phyloP scores from a whole-genome alignment of 2,888 invertebrate genomes.

The Agonopterix alstromeriana region DNA sequence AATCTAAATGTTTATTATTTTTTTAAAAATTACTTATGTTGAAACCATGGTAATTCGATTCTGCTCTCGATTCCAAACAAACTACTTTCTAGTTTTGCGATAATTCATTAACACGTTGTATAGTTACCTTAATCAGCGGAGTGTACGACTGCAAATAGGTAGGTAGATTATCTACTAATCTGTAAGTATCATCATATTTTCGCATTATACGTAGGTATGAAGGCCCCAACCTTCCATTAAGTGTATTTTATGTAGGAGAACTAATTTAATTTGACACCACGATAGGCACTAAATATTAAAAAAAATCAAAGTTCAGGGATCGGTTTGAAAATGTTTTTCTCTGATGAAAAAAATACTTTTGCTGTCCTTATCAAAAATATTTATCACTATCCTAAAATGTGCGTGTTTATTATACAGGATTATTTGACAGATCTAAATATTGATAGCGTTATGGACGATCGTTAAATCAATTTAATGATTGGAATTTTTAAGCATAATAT shows the following conservation, averaged over 20 bases:
- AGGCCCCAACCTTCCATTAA: neutral
- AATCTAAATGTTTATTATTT: too few relatives aligned
- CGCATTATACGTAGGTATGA: too few relatives aligned
- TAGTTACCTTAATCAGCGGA: too few relatives aligned
- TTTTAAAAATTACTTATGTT: too few relatives aligned
- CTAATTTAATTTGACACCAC: conserved; percentile 21
- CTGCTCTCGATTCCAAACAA: too few relatives aligned
- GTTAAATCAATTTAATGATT: conserved; percentile 7
- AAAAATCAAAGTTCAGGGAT: too few relatives aligned
- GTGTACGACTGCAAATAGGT: too few relatives aligned
- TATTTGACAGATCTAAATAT: conserved; percentile 13
- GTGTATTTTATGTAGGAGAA: neutral
- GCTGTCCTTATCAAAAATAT: conserved; percentile 50
- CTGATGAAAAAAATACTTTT: conserved; percentile 9
- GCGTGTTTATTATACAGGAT: conserved; percentile 56
- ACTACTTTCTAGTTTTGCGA: too few relatives aligned
- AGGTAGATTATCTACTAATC: too few relatives aligned
- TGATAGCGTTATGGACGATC: conserved; percentile 43
- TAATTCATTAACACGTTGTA: too few relatives aligned
- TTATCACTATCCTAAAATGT: conserved; percentile 32
- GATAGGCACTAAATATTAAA: neutral
- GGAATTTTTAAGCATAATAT: conserved; percentile 14
- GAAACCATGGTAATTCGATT: too few relatives aligned
- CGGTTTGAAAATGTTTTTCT: conserved; percentile 13
- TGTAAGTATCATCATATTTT: too few relatives aligned